Base-by-base conservation (phyloP, 2,113 vertebrate species). In the Hemichromis elongatus region DNA sequence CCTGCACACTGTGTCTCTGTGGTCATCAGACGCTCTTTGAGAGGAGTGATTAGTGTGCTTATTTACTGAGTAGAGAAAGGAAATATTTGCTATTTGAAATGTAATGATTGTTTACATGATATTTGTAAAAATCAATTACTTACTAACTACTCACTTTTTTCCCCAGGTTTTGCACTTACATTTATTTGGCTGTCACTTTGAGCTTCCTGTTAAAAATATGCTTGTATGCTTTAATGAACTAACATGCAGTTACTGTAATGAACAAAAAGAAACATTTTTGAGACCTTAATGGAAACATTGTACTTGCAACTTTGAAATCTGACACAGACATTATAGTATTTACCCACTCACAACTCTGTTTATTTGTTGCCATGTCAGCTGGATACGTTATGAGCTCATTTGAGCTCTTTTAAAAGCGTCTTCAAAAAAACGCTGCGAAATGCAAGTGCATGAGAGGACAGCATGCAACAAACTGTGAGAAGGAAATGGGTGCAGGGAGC, bases 331-430 rank as follows among this genome's bases (percentile, higher is more conserved):
- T 33, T 90, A 84, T 40, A 79, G 92, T 91, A 90, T 93, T 93
- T 94, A 85, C 86, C 14, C 80, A 88, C 90, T 93, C 79, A 83
- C 89, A 90, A 83, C 82, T 87, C 79, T 90, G 87, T 95, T 92
- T 94, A 90, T 92, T 94, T 92, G 89, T 94, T 92, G 89, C 92
- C 88, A 85, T 66, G 88, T 86, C 86, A 88, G 85, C 86, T 89
- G 85, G 82, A 92, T 94, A 93, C 86, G 0, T 37, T 66, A 66
- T 66, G 59, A 63, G 1, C 59, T 80, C n/a, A 47, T 57, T 57
- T 91, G 82, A 90, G 35, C 35, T 14, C 79, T 89, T 80, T 81
- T 86, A 59, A 82, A 92, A 81, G 77, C 7, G 7, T 80, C 37
- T 63, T 30, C 6, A 56, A 53, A 88, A 88, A 90, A 86, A 8